Conservation (phyloP, 2,888 invertebrate genomes). For the Onchidella celtica region DNA sequence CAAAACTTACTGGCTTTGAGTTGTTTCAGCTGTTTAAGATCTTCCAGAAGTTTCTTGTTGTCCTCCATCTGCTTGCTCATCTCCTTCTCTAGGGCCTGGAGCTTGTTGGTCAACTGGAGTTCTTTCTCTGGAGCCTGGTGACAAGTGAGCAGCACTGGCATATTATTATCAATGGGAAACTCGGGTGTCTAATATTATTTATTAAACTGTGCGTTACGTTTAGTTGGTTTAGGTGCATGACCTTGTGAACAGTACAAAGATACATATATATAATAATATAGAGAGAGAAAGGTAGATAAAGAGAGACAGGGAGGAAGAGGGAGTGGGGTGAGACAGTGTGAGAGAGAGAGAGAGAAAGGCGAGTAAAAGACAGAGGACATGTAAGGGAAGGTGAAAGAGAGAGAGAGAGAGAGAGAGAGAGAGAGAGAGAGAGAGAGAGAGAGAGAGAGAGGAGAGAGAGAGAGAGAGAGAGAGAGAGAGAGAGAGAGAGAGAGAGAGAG, state of each 20-base stretch:
- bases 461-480: conserved; percentile 9
- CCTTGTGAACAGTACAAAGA: not conserved
- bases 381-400: too few relatives aligned
- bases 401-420: too few relatives aligned
- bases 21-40: conserved; percentile 62
- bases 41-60: conserved; percentile 63
- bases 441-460: conserved; percentile 4
- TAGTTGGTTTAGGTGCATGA: too few relatives aligned
- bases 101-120: conserved; percentile 54
- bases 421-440: not conserved
- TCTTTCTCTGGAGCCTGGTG: conserved; percentile 48
- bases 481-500: conserved; percentile 19
- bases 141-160: not conserved
- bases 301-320: too few relatives aligned
- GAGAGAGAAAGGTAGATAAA: too few relatives aligned
- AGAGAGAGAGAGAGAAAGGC: too few relatives aligned
- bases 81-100: conserved; percentile 62
- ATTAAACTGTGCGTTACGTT: too few relatives aligned
- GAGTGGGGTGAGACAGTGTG: too few relatives aligned
- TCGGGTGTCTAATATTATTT: too few relatives aligned
- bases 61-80: conserved; percentile 63
- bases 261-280: not conserved
- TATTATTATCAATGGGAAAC: not conserved
- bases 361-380: too few relatives aligned
- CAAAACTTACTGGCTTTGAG: conserved; percentile 53